A percentile compares a stretch with the other conserved stretches of the same genome.
These are phyloP conservation scores for Tuta absoluta DNA, from an alignment of 2,888 invertebrate species.

Conservation along the genomic window DNA sequence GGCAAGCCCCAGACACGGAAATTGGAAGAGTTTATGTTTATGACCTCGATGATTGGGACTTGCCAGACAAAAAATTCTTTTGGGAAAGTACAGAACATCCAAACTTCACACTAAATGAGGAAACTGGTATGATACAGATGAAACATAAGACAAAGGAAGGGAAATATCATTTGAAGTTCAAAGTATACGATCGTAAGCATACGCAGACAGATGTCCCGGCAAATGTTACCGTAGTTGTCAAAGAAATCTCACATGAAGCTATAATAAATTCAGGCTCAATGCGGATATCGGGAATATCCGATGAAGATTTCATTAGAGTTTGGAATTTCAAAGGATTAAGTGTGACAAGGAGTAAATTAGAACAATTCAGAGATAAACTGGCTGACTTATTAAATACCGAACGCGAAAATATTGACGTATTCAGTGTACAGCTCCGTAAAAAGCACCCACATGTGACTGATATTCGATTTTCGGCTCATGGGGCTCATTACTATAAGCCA, in stretches of 20 bases:
- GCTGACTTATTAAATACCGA: slow-evolving; percentile 92
- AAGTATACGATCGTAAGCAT: slow-evolving; percentile 96
- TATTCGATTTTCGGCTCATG: slow-evolving; percentile 96
- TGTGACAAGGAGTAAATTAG: slow-evolving; percentile 92
- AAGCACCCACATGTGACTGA: slow-evolving; percentile 95
- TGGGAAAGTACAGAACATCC: slow-evolving; percentile 95
- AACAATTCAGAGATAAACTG: slow-evolving; percentile 93
- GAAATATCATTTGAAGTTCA: slow-evolving; percentile 89
- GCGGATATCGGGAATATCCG: slow-evolving; percentile 94
- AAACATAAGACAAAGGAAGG: slow-evolving; percentile 95
- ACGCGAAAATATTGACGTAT: slow-evolving; percentile 95
- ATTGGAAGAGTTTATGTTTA: slow-evolving; percentile 98
- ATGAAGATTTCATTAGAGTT: slow-evolving; percentile 97
- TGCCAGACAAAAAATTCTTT: slow-evolving; percentile 98
- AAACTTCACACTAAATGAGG: slow-evolving; percentile 92
- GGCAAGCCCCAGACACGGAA: slow-evolving; percentile 93
- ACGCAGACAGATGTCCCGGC: slow-evolving; percentile 97
- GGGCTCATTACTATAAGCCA: slow-evolving; percentile 97
- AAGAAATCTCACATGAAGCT: slow-evolving; percentile 97
- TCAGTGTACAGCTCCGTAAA: slow-evolving; percentile 95
- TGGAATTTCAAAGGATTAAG: slow-evolving; percentile 96
- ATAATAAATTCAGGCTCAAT: slow-evolving; percentile 97
- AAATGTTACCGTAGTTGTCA: slow-evolving; percentile 97
- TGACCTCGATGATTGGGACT: slow-evolving; percentile 99
- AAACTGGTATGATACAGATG: slow-evolving; percentile 98